phyloP scores from a whole-genome alignment of 2,113 vertebrate genomes.

The Ceyx melanurus region DNA sequence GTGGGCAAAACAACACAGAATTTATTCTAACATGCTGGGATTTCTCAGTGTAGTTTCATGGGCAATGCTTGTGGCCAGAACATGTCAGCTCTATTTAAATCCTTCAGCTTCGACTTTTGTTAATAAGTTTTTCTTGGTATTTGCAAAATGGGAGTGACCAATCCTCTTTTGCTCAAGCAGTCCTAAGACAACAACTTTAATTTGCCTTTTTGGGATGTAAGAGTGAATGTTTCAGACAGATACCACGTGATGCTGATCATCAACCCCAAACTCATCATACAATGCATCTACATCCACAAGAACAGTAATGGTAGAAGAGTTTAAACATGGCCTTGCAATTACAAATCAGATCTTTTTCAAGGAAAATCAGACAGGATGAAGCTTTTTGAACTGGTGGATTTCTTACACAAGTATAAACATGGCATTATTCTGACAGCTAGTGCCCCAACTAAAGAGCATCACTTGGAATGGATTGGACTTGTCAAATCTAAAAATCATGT shows the following conservation, averaged over 20 bases:
- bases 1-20: slow-evolving; percentile 96
- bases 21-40: slow-evolving; percentile 97
- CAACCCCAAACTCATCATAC: slow-evolving; percentile 93
- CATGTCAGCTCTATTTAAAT: slow-evolving; percentile 94
- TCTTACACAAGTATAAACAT: too few species aligned
- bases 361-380: too few species aligned
- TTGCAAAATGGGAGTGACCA: slow-evolving; percentile 98
- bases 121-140: slow-evolving; percentile 96
- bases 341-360: too few species aligned
- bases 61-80: slow-evolving; percentile 97
- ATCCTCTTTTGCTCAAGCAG: slow-evolving; percentile 92
- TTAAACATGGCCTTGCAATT: slow-evolving; percentile 81
- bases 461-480: too few species aligned
- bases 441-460: too few species aligned
- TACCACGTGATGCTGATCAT: slow-evolving; percentile 98
- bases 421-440: too few species aligned
- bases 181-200: slow-evolving; percentile 95
- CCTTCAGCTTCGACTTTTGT: slow-evolving; percentile 93
- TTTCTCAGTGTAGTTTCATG: slow-evolving; percentile 98
- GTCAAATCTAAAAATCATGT: too few species aligned
- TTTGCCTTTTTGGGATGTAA: slow-evolving; percentile 95
- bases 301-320: slow-evolving; percentile 94
- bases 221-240: slow-evolving; percentile 93
- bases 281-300: slow-evolving; percentile 94
- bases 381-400: too few species aligned